Percentiles rank a stretch among this genome's conserved stretches.
Evolutionary conservation across 2,797 vertebrate genomes (phyloP).

Genomic region (Emydoidea blandingii): DNA sequence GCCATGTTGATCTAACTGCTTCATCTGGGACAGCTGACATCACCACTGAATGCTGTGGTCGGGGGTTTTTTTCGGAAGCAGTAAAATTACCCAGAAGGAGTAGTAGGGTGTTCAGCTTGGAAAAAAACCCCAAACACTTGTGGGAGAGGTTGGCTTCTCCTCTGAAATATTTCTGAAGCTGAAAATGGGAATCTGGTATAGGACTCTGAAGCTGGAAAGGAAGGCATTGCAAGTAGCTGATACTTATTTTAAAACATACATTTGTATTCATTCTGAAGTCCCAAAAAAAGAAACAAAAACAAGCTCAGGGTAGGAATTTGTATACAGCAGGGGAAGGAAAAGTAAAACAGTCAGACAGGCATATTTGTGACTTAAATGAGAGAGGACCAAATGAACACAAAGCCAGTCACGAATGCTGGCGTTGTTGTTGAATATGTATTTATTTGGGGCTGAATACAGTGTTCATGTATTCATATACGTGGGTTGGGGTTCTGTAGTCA

Average conservation of each 20-base stretch:
- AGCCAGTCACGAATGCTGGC: neutral
- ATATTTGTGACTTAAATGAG: neutral
- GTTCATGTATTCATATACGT: neutral
- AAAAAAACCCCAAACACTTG: neutral
- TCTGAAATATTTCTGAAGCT: constrained; percentile 6
- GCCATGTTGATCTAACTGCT: constrained; percentile 52
- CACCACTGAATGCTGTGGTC: constrained; percentile 38
- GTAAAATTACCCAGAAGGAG: constrained; percentile 63
- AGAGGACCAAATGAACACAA: neutral
- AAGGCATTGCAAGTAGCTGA: neutral
- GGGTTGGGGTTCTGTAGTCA: neutral
- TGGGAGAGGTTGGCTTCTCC: constrained; percentile 17
- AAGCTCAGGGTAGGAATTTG: neutral
- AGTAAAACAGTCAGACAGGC: neutral
- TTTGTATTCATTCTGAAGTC: neutral
- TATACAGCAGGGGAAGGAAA: neutral
- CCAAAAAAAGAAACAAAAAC: neutral
- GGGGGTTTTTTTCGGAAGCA: neutral
- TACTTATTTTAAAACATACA: neutral
- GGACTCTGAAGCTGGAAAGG: neutral
- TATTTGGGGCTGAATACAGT: neutral
- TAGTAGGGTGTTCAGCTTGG: constrained; percentile 38
- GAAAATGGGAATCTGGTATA: neutral
- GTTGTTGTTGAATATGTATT: neutral
- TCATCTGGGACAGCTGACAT: constrained; percentile 53